These are phyloP conservation scores for Neolamprologus ventralis DNA, from an alignment of 2,113 vertebrate species.

Conservation along the genomic window DNA sequence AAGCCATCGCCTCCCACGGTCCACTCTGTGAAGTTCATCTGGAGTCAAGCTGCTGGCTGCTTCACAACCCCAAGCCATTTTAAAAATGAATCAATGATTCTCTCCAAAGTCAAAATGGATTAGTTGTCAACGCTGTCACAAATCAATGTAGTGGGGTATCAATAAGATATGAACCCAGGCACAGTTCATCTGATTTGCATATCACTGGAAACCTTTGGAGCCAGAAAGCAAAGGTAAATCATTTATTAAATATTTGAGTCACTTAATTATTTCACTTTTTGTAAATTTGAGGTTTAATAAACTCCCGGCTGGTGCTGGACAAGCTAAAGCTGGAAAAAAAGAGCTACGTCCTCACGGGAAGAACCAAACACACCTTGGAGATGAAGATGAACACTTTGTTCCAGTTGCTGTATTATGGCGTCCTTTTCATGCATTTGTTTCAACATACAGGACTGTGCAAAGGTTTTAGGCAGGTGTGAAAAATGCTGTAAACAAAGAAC, in stretches of 20 bases:
- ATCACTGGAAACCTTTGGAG: neutral
- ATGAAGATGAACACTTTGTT: neutral
- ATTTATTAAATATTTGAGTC: neutral
- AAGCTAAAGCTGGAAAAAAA: neutral
- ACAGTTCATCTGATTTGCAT: neutral
- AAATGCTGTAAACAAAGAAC: too few relatives aligned
- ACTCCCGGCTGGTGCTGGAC: neutral
- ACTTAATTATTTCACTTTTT: fast-evolving
- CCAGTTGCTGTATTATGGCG: neutral
- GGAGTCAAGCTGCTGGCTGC: neutral
- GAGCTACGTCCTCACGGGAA: fast-evolving
- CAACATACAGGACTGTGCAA: neutral
- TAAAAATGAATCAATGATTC: neutral
- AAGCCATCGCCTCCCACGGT: neutral
- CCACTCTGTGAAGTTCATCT: neutral
- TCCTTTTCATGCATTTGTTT: fast-evolving
- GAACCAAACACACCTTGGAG: neutral
- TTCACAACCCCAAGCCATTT: neutral
- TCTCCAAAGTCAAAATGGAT: neutral
- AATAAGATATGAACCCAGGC: neutral
- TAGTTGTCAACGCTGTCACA: neutral
- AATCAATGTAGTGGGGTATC: neutral
- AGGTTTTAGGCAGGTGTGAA: too few relatives aligned
- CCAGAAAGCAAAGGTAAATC: neutral
- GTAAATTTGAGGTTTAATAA: neutral